A percentile compares a stretch with the other conserved stretches of the same genome.
Conservation (phyloP, 1,140 invertebrate species). For the Wasmannia auropunctata region DNA sequence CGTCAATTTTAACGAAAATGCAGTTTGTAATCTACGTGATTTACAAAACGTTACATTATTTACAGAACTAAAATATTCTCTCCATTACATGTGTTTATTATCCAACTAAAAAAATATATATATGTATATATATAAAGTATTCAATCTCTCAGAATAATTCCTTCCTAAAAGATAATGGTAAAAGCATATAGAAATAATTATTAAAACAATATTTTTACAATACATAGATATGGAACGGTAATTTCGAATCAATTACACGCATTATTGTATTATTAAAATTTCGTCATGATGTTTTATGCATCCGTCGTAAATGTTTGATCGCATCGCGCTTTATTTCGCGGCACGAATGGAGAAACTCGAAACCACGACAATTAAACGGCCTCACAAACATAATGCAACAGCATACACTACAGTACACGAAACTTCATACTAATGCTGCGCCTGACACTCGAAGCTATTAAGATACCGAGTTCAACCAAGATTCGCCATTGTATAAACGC, state of each 20-base stretch:
- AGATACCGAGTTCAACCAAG: constrained; percentile 71
- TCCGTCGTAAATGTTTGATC: constrained; percentile 18
- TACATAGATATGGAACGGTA: too few relatives aligned
- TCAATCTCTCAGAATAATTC: background rate
- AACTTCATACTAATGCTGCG: constrained; percentile 56
- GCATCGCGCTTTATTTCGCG: constrained; percentile 31
- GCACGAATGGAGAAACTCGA: constrained; percentile 32
- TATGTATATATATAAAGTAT: background rate
- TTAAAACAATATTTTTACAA: background rate
- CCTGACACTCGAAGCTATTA: constrained; percentile 70
- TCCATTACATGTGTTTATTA: background rate
- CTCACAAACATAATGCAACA: constrained; percentile 54
- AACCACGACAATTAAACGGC: constrained; percentile 39
- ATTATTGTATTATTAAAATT: constrained; percentile 18
- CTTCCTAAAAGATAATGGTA: background rate
- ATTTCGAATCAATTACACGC: constrained; percentile 14
- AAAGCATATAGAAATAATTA: background rate
- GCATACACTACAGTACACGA: constrained; percentile 38
- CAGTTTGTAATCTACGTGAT: constrained; percentile 1
- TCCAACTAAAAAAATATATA: background rate
- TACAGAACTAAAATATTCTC: background rate
- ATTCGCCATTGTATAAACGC: constrained; percentile 63
- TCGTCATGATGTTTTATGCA: constrained; percentile 19
- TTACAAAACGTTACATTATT: constrained; percentile 18
- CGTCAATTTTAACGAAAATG: background rate